Evolutionary conservation across 2,797 vertebrate genomes (phyloP), one percentile per base, ranked within the genome.

Genomic region (Megaceryle alcyon): DNA sequence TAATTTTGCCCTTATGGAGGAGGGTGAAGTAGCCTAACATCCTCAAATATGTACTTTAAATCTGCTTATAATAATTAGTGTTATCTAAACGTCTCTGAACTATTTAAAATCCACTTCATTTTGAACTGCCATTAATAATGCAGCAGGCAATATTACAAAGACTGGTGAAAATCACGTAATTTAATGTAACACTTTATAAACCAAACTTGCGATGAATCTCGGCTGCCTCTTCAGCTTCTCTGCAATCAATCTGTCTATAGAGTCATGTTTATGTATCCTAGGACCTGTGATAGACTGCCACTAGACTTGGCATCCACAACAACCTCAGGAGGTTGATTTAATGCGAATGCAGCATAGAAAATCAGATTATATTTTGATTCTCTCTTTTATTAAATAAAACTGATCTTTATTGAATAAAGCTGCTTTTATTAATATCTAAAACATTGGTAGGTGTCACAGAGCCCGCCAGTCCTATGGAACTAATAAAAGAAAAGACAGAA

Each of bases 351-450:
- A 83, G 88, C 79, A 91, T 69, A 90, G 93, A 95, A 88, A 96
- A 95, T 88, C 83, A 81, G 54, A 90, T 96, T 96, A 94, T 65
- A 51, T 91, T 91, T 85, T 87, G 75, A 95, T 92, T 93, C 82
- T 94, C 76, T 96, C 90, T 92, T 95, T 96, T 96, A 97, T 97
- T 96, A 87, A 96, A 97, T 97, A 96, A 97, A 95, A 92, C 75
- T 71, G 88, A 85, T 92, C 96, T 93, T 94, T 87, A 97, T 96
- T 95, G 88, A 97, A 90, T 97, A 95, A 96, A 94, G 80, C 91
- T 72, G 61, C 89, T 97, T 97, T 97, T 97, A 97, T 97, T 98
- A 97, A 97, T 97, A 96, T 70, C 94, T 73, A 88, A 94, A 94
- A 96, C 96, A 94, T 21, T 76, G 69, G 88, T 73, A 78, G 93